These are phyloP conservation scores for Amblyopsis rosae DNA, from an alignment of 2,113 vertebrate genomes.

Conservation along the genomic window DNA sequence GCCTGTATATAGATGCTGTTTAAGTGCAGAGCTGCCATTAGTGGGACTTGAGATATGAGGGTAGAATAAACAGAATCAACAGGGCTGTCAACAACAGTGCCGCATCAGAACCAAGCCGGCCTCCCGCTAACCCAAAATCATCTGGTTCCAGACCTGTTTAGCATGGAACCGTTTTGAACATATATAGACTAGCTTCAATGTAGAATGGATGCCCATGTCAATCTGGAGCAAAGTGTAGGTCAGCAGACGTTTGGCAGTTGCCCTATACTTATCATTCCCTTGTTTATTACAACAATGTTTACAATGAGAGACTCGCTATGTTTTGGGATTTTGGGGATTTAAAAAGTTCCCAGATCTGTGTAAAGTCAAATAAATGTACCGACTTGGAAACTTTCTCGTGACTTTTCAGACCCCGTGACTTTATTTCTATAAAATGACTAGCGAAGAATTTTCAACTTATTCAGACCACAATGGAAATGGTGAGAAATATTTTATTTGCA, in stretches of 20 bases:
- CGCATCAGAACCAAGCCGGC: constrained; percentile 44
- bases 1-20: constrained; percentile 62
- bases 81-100: constrained; percentile 64
- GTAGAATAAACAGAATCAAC: constrained; percentile 72
- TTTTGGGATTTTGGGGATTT: too few relatives aligned
- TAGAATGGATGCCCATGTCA: neutral
- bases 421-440: too few relatives aligned
- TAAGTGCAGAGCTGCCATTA: constrained; percentile 62
- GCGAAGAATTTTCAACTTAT: too few relatives aligned
- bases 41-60: constrained; percentile 57
- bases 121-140: constrained; percentile 37
- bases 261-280: constrained; percentile 27
- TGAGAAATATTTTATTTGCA: too few relatives aligned
- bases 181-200: constrained; percentile 22
- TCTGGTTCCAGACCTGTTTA: constrained; percentile 21
- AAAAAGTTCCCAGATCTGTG: too few relatives aligned
- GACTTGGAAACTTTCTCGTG: too few relatives aligned
- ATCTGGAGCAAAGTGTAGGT: neutral
- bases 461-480: too few relatives aligned
- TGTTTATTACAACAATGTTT: constrained; percentile 15
- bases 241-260: constrained; percentile 1
- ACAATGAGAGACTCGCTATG: too few relatives aligned
- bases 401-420: too few relatives aligned
- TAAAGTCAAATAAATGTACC: too few relatives aligned
- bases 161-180: constrained; percentile 26